These are phyloP conservation scores for Fabriciana adippe DNA, from an alignment of 2,888 invertebrate genomes.

Conservation along the genomic window DNA sequence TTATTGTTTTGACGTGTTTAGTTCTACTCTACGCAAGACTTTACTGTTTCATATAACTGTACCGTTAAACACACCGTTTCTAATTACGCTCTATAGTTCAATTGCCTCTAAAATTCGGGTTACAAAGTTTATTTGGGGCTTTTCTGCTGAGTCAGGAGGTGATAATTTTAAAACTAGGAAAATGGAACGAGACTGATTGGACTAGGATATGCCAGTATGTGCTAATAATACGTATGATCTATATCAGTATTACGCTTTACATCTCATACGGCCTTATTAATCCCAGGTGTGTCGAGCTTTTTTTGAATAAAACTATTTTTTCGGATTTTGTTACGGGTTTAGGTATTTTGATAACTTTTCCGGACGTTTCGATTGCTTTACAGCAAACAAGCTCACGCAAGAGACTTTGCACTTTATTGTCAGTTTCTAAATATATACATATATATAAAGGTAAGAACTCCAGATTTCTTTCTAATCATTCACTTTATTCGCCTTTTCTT, in stretches of 20 bases:
- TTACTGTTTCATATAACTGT: not conserved
- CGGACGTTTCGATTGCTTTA: too few relatives aligned
- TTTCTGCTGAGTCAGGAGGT: not conserved
- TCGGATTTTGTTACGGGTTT: too few relatives aligned
- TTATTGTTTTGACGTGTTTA: not conserved
- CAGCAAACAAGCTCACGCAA: too few relatives aligned
- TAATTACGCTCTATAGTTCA: conserved; percentile 32
- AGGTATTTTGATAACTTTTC: too few relatives aligned
- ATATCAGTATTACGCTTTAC: not conserved
- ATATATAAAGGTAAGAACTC: too few relatives aligned
- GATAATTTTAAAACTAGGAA: conserved; percentile 17
- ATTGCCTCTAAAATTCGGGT: conserved; percentile 25
- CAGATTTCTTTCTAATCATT: too few relatives aligned
- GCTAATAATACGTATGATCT: not conserved
- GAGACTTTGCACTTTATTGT: too few relatives aligned
- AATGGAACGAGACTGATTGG: conserved; percentile 5
- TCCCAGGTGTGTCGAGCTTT: too few relatives aligned
- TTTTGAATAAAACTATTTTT: too few relatives aligned
- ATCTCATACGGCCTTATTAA: not conserved
- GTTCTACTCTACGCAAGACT: not conserved
- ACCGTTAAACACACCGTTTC: conserved; percentile 31
- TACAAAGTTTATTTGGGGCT: conserved; percentile 11
- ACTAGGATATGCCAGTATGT: not conserved
- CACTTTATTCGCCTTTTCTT: too few relatives aligned
- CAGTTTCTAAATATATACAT: too few relatives aligned